A percentile compares a stretch with the other conserved stretches of the same genome.
Conservation (phyloP, 1,140 invertebrate genomes). For the Drosophila kepulauana region DNA sequence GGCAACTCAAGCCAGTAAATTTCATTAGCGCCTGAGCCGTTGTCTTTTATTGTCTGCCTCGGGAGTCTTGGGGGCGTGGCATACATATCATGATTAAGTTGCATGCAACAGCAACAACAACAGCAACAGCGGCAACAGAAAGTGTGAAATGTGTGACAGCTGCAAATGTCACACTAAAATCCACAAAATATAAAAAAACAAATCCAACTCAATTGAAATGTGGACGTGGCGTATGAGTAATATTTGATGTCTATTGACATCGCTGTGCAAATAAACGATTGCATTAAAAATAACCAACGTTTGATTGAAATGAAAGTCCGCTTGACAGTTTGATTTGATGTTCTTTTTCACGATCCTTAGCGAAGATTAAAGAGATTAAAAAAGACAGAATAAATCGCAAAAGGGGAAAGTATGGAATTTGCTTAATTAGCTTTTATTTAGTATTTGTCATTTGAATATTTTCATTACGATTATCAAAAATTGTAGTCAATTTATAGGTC, state of each 20-base stretch:
- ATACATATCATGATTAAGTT: slow-evolving; percentile 61
- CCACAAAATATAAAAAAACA: not conserved
- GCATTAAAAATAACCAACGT: not conserved
- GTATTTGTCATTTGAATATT: too few relatives aligned
- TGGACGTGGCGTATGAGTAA: slow-evolving; percentile 38
- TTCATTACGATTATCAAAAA: too few relatives aligned
- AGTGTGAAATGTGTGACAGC: slow-evolving; percentile 44
- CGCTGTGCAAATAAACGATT: not conserved
- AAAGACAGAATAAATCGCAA: too few relatives aligned
- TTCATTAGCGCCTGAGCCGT: slow-evolving; percentile 66
- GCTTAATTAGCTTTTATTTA: too few relatives aligned
- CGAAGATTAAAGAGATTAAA: too few relatives aligned
- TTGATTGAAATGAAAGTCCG: slow-evolving; percentile 17
- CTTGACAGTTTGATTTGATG: not conserved
- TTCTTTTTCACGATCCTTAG: not conserved
- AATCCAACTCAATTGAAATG: not conserved
- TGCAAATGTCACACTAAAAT: slow-evolving; percentile 14
- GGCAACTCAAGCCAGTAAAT: slow-evolving; percentile 57
- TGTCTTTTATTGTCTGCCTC: slow-evolving; percentile 67
- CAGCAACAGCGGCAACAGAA: not conserved
- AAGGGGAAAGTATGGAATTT: too few relatives aligned
- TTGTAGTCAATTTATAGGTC: too few relatives aligned
- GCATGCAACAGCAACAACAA: not conserved
- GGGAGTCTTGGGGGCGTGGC: slow-evolving; percentile 52
- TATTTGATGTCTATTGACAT: slow-evolving; percentile 31